A percentile compares a stretch with the other conserved stretches of the same genome.
These are phyloP conservation scores for Chroicocephalus ridibundus DNA, from an alignment of 2,113 vertebrate species.

Conservation along the genomic window DNA sequence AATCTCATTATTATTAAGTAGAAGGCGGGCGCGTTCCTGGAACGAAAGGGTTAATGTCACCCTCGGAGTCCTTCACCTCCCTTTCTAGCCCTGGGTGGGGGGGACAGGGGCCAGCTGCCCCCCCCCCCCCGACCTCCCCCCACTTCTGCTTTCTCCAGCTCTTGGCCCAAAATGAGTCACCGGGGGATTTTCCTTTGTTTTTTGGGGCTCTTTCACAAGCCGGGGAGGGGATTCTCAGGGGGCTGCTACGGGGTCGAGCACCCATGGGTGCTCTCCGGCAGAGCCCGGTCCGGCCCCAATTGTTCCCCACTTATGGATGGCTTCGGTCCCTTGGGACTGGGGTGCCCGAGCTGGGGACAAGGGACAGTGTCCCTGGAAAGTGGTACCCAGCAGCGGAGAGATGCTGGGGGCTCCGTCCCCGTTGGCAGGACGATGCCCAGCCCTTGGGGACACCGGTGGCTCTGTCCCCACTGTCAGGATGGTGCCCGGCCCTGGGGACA, in stretches of 20 bases:
- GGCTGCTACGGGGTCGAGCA: not conserved
- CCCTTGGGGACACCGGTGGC: not conserved
- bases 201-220: constrained; percentile 40
- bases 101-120: not conserved
- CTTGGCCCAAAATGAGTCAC: constrained; percentile 58
- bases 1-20: not conserved
- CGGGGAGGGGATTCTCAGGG: not conserved
- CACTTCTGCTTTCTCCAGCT: constrained; percentile 33
- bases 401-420: not conserved
- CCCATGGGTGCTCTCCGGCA: not conserved
- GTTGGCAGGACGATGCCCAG: too few species aligned
- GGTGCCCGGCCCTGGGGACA: too few species aligned
- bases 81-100: not conserved
- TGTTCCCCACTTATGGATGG: not conserved
- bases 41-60: not conserved
- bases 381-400: not conserved
- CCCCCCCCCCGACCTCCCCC: not conserved
- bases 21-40: not conserved
- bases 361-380: not conserved
- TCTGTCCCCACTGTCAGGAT: too few species aligned
- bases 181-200: constrained; percentile 56
- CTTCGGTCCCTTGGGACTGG: not conserved
- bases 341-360: not conserved
- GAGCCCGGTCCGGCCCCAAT: not conserved
- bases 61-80: not conserved